These are phyloP conservation scores for Eilema griseolum DNA, from an alignment of 2,888 invertebrate genomes.

Conservation along the genomic window DNA sequence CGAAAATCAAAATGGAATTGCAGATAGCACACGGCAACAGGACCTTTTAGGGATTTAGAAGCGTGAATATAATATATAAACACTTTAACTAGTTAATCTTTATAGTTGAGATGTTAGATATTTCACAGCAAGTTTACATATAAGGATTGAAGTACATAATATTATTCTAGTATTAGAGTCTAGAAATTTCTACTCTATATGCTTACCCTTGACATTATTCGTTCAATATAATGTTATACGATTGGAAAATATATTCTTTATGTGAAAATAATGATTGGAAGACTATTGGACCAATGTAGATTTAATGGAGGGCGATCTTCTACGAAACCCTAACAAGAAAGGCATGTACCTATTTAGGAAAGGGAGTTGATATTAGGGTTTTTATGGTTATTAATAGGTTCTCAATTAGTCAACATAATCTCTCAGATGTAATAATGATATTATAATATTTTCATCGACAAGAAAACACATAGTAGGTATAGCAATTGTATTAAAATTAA, in stretches of 20 bases:
- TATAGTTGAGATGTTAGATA: neutral
- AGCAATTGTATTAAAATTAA: too few species aligned
- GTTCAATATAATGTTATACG: neutral
- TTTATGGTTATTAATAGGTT: too few species aligned
- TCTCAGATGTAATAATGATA: too few species aligned
- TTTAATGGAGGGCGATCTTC: neutral
- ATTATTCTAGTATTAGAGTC: neutral
- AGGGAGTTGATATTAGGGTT: too few species aligned
- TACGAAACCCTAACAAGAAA: neutral
- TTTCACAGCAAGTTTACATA: constrained; percentile 5
- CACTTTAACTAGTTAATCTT: neutral
- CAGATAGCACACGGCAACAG: too few species aligned
- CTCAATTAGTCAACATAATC: too few species aligned
- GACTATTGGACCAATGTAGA: neutral
- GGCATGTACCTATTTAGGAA: too few species aligned
- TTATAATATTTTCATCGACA: too few species aligned
- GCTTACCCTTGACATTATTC: constrained; percentile 1
- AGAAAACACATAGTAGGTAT: too few species aligned
- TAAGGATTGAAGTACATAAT: constrained; percentile 6
- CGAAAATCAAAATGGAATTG: too few species aligned
- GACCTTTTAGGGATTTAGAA: neutral
- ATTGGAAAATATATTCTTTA: neutral
- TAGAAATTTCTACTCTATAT: neutral
- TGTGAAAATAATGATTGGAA: neutral
- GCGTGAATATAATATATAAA: too few species aligned